Conservation (phyloP, 2,888 invertebrate species). For the Drosophila melanosoma region DNA sequence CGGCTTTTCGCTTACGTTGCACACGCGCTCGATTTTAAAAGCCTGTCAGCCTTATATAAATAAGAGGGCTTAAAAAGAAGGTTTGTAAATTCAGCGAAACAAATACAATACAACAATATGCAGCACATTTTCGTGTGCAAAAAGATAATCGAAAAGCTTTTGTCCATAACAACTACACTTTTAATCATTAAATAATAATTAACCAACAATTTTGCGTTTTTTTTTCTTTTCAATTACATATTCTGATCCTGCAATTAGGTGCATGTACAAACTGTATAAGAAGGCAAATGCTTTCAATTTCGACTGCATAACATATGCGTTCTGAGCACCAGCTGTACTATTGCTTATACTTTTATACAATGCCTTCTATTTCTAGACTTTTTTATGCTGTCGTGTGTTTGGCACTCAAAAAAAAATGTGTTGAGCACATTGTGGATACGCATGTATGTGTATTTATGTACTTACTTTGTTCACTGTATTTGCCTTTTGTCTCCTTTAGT, state of each 20-base stretch:
- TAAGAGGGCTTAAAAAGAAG: constrained; percentile 15
- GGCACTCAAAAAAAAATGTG: constrained; percentile 16
- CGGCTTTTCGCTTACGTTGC: constrained; percentile 40
- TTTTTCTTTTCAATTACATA: constrained; percentile 24
- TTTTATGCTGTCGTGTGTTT: constrained; percentile 16
- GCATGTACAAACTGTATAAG: constrained; percentile 2
- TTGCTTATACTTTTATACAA: constrained; percentile 28
- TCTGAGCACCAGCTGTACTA: constrained; percentile 7
- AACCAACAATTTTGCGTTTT: constrained; percentile 35
- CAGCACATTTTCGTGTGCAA: constrained; percentile 23
- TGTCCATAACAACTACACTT: constrained; percentile 20
- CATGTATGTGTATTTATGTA: constrained; percentile 16
- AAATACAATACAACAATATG: constrained; percentile 22
- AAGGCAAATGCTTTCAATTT: constrained; percentile 13
- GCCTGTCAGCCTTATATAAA: not conserved
- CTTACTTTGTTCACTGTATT: constrained; percentile 39
- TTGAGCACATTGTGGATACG: constrained; percentile 8
- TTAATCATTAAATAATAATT: constrained; percentile 36
- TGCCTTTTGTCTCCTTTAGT: constrained; percentile 8
- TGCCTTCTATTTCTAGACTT: constrained; percentile 61
- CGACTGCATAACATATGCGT: constrained; percentile 60
- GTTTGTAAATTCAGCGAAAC: constrained; percentile 17
- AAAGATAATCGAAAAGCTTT: constrained; percentile 42
- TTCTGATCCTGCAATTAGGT: constrained; percentile 9
- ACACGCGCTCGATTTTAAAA: constrained; percentile 8